Evolutionary conservation across 2,797 vertebrate species (phyloP).

Genomic region (Limosa lapponica): DNA sequence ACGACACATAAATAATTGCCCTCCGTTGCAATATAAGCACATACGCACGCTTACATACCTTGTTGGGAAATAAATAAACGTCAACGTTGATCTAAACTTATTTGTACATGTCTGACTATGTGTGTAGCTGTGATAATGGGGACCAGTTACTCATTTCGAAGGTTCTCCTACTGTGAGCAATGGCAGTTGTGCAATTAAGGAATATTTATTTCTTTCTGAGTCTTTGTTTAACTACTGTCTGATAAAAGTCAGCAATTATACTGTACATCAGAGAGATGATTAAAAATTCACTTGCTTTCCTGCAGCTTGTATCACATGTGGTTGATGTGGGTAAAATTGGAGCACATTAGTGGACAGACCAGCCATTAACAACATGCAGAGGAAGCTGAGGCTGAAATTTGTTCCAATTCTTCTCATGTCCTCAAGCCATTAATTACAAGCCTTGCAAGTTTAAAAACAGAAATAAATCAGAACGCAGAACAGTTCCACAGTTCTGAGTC

Average conservation of each 20-base stretch:
- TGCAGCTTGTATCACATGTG: slow-evolving; percentile 62
- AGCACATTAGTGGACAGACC: slow-evolving; percentile 61
- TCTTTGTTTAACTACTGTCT: slow-evolving; percentile 72
- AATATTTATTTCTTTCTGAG: slow-evolving; percentile 65
- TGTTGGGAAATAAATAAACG: not conserved
- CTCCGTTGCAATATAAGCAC: not conserved
- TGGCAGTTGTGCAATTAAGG: slow-evolving; percentile 63
- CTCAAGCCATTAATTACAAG: slow-evolving; percentile 52
- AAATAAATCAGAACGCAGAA: slow-evolving; percentile 31
- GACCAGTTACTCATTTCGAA: slow-evolving; percentile 35
- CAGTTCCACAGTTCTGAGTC: not conserved
- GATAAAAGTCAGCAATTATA: slow-evolving; percentile 73
- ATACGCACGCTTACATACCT: not conserved
- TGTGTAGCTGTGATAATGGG: not conserved
- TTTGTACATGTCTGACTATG: not conserved
- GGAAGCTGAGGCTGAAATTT: slow-evolving; percentile 57
- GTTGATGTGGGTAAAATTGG: slow-evolving; percentile 67
- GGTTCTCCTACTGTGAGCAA: slow-evolving; percentile 31
- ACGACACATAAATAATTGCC: not conserved
- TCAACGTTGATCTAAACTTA: not conserved
- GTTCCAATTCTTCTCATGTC: slow-evolving; percentile 50
- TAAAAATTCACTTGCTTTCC: slow-evolving; percentile 72
- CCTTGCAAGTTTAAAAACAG: slow-evolving; percentile 30
- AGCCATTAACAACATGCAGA: slow-evolving; percentile 64
- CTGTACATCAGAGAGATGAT: slow-evolving; percentile 64